Base-by-base conservation (phyloP, 2,888 invertebrate genomes). In the Drosophila neutralis region DNA sequence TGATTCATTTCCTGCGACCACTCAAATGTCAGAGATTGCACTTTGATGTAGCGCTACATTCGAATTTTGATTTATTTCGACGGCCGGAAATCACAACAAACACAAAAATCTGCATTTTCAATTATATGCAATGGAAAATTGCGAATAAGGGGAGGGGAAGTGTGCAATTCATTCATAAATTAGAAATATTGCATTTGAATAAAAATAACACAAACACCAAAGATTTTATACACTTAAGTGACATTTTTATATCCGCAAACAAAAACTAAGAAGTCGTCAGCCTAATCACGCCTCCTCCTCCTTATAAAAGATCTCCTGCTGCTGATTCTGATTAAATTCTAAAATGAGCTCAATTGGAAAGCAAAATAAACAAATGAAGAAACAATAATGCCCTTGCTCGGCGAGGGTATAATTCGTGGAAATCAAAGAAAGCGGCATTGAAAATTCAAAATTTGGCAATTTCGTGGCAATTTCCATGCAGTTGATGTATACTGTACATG, bases 1-100 rank as follows among this genome's bases (percentile, higher is more conserved):
- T 79, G 76, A 76, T 67, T 84, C 80, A 89, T 73, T 87, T 89
- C 87, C 89, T 71, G 67, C 68, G 58, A 31, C 71, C 63, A 71
- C 75, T 76, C 76, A 69, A 79, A 84, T 89, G 72, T 85, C 78
- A 69, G 56, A 58, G 52, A 66, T 60, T 71, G 61, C 69, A 56
- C 86, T 83, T 88, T 88, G 89, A 88, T 78, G 78, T 82, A 21
- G 61, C 29, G 21, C 6, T 42, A 42, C 27, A 29, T 56, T 40
- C 31, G 36, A 29, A 65, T 70, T 76, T 75, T 80, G 69, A 77
- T 86, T 74, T 76, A 70, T 75, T 72, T 75, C 51, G 72, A 70
- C 61, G 64, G 57, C 52, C 82, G 87, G 87, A 83, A 87, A 62
- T 76, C 69, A 60, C 62, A 78, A 71, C 61, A 73, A 68, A 76